Evolutionary conservation across 2,888 invertebrate species (phyloP).

Genomic region (Cepaea hortensis): DNA sequence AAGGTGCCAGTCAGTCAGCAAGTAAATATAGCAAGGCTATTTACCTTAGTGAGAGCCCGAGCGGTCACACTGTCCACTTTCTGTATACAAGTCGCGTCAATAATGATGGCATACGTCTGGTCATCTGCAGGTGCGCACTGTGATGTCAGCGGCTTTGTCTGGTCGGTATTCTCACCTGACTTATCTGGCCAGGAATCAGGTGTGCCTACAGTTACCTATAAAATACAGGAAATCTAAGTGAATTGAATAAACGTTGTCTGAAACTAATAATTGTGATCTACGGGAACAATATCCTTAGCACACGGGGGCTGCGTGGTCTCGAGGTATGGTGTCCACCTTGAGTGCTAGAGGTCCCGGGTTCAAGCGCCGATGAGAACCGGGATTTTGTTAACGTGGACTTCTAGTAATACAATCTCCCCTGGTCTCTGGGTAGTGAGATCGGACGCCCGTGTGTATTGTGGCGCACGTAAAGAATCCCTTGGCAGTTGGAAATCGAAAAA

Average conservation of each 20-base stretch:
- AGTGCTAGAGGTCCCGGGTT: too few species aligned
- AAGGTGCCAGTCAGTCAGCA: neutral
- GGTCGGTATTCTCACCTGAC: conserved; percentile 49
- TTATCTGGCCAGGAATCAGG: conserved; percentile 48
- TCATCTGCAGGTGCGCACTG: conserved; percentile 1
- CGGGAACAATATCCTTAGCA: neutral
- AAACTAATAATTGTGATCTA: neutral
- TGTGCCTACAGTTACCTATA: conserved; percentile 52
- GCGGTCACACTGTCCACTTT: conserved; percentile 73
- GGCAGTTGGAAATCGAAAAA: too few species aligned
- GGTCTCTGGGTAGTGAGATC: too few species aligned
- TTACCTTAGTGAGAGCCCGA: conserved; percentile 66
- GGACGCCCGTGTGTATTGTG: too few species aligned
- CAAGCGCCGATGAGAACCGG: too few species aligned
- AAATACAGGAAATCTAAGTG: neutral
- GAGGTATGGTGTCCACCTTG: too few species aligned
- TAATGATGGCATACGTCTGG: conserved; percentile 64
- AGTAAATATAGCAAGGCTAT: neutral
- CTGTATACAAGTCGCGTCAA: conserved; percentile 75
- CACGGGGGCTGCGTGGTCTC: too few species aligned
- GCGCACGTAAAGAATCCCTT: too few species aligned
- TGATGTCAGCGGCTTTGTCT: neutral
- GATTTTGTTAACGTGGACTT: too few species aligned
- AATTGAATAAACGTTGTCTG: neutral
- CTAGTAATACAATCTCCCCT: too few species aligned